Conservation (phyloP, 2,888 invertebrate genomes). For the Dryococelus australis region DNA sequence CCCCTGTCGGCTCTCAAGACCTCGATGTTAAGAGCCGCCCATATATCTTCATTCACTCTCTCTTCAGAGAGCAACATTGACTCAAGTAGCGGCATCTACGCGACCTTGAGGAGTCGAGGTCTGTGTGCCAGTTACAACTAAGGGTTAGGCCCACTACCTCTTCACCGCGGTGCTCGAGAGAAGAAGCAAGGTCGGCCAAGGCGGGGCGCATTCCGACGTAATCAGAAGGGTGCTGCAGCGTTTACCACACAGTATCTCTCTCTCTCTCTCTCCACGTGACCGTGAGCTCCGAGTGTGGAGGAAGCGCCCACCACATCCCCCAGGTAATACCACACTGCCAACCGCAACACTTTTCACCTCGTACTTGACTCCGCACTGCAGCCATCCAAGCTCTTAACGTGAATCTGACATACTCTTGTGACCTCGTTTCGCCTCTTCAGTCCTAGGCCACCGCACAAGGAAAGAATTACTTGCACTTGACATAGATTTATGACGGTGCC, state of each 20-base stretch:
- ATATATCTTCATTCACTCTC: too few species aligned
- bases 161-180: background rate
- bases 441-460: background rate
- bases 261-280: background rate
- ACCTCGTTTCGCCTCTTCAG: background rate
- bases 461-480: too few species aligned
- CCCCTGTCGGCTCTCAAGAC: too few species aligned
- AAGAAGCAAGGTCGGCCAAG: background rate
- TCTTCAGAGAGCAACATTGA: too few species aligned
- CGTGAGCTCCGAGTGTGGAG: background rate
- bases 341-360: background rate
- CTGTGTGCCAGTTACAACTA: background rate
- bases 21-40: too few species aligned
- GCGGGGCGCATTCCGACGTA: background rate
- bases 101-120: background rate
- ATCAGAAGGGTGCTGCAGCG: background rate
- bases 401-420: background rate
- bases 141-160: background rate
- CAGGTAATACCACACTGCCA: background rate
- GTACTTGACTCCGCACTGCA: background rate
- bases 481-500: too few species aligned
- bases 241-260: background rate
- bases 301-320: background rate
- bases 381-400: background rate
- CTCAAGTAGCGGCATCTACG: background rate